phyloP scores from a whole-genome alignment of 1,140 invertebrate genomes.

The Drosophila repleta region DNA sequence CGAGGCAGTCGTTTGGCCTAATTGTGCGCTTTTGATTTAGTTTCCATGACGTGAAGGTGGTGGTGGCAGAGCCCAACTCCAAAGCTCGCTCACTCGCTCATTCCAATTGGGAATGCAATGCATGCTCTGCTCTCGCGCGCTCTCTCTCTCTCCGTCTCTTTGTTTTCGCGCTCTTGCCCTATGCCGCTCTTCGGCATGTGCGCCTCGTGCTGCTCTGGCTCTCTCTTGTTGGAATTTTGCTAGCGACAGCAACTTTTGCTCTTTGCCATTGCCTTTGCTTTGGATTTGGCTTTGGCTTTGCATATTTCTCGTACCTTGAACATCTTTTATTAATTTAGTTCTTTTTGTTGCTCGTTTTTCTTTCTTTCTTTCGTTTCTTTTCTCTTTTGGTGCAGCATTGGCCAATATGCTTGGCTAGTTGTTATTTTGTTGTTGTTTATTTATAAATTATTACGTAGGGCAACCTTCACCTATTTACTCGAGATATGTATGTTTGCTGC shows the following conservation, averaged over 20 bases:
- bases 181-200: not conserved
- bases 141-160: conserved; percentile 7
- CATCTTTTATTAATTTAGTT: conserved; percentile 48
- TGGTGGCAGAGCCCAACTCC: not conserved
- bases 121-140: not conserved
- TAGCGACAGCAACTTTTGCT: conserved; percentile 58
- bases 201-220: not conserved
- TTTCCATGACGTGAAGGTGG: conserved; percentile 59
- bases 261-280: too few relatives aligned
- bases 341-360: conserved; percentile 27
- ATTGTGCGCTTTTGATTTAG: conserved; percentile 78
- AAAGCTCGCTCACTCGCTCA: conserved; percentile 17
- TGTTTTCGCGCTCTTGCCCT: not conserved
- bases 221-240: conserved; percentile 38
- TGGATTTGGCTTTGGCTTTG: conserved; percentile 32
- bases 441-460: conserved; percentile 64
- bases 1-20: conserved; percentile 67
- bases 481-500: not conserved
- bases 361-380: conserved; percentile 9
- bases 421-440: conserved; percentile 61
- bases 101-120: not conserved
- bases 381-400: conserved; percentile 18
- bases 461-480: conserved; percentile 73
- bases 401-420: conserved; percentile 34
- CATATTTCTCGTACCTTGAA: conserved; percentile 70